Evolutionary conservation across 2,113 vertebrate genomes (phyloP).

Genomic region (Leptobrachium leishanense): DNA sequence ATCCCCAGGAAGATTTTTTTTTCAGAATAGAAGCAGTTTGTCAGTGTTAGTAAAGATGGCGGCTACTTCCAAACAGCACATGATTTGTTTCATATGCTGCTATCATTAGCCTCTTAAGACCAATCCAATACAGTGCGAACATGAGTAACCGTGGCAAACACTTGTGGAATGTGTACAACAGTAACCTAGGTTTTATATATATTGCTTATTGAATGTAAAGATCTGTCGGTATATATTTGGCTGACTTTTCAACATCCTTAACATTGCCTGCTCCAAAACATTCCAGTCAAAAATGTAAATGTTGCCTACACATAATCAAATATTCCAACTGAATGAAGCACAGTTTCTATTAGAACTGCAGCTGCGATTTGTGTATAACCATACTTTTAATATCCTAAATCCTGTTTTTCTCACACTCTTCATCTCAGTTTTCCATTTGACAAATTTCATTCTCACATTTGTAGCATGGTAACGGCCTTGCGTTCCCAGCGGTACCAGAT

Average conservation of each 20-base stretch:
- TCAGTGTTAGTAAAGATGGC: background rate
- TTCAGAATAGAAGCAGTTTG: too few species aligned
- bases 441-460: constrained; percentile 41
- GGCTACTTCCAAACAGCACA: background rate
- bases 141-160: constrained; percentile 11
- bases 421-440: constrained; percentile 44
- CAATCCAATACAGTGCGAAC: background rate
- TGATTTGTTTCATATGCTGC: constrained; percentile 1
- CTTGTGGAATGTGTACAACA: constrained; percentile 9
- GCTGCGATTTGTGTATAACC: constrained; percentile 35
- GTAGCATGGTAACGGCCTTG: constrained; percentile 21
- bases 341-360: constrained; percentile 23
- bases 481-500: constrained; percentile 29
- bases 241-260: constrained; percentile 4
- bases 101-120: constrained; percentile 1
- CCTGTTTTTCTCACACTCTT: constrained; percentile 34
- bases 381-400: constrained; percentile 35
- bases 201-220: background rate
- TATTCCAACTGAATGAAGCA: constrained; percentile 6
- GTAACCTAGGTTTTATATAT: constrained; percentile 19
- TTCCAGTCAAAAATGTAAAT: constrained; percentile 4
- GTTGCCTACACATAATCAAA: constrained; percentile 40
- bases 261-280: constrained; percentile 3
- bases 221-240: constrained; percentile 14
- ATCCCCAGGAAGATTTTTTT: background rate